Base-by-base conservation (phyloP, 2,888 invertebrate genomes). In the Ceraclea dissimilis region DNA sequence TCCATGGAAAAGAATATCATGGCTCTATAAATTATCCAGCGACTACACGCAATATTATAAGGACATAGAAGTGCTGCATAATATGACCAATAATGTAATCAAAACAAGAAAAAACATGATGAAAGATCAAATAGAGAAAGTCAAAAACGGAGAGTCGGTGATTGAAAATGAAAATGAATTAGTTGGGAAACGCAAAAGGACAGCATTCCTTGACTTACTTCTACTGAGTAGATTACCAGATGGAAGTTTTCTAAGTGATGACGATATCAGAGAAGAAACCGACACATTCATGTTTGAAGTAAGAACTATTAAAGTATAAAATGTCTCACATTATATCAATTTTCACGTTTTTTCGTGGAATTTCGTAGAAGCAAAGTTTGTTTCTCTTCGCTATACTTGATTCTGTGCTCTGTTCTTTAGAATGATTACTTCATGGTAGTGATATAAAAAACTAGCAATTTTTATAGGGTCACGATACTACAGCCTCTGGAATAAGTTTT, bases 381-480 rank as follows among this genome's bases (percentile, higher is more conserved):
- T n/a, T n/a, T n/a, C n/a, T n/a, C n/a, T n/a, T n/a, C n/a, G n/a
- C n/a, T n/a, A n/a, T n/a, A n/a, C n/a, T n/a, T n/a, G n/a, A n/a
- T n/a, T n/a, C n/a, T n/a, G n/a, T n/a, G n/a, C n/a, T n/a, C n/a
- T n/a, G n/a, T n/a, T n/a, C n/a, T n/a, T n/a, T n/a, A n/a, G n/a
- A n/a, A 6, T 39, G 43, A 39, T n/a, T n/a, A n/a, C n/a, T n/a
- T n/a, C n/a, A n/a, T n/a, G n/a, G n/a, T n/a, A n/a, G n/a, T n/a
- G n/a, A n/a, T n/a, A n/a, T n/a, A n/a, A n/a, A n/a, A n/a, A n/a
- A n/a, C n/a, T n/a, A n/a, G n/a, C n/a, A n/a, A n/a, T n/a, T n/a
- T 20, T 53, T 68, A 58, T 51, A 76, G 76, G 76, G 75, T 1
- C 73, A 76, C 58, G 74, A 78, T 60, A 78, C 78, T 1, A 76